Conservation (phyloP, 2,888 invertebrate species). For the Lepidocyrtoides sp. region DNA sequence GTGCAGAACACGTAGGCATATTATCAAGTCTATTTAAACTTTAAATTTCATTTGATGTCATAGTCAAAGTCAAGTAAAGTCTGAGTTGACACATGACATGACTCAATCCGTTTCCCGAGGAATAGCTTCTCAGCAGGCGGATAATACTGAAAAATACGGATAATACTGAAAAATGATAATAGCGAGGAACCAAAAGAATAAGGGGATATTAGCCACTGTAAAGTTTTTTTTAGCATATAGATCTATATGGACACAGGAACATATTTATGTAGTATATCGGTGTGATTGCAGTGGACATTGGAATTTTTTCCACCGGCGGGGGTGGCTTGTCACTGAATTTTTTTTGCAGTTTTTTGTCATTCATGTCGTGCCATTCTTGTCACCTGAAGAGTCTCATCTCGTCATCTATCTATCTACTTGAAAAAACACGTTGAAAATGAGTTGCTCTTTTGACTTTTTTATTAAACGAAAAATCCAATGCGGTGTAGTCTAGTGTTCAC, state of each 20-base stretch:
- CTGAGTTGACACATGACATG: conserved; percentile 45
- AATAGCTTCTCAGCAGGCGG: conserved; percentile 54
- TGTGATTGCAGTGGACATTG: conserved; percentile 22
- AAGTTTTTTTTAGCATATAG: too few species aligned
- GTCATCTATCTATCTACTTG: background rate
- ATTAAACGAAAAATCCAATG: background rate
- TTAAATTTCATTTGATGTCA: conserved; percentile 61
- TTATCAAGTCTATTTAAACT: conserved; percentile 7
- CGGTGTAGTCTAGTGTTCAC: background rate
- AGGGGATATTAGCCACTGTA: conserved; percentile 8
- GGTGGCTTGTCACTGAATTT: conserved; percentile 31
- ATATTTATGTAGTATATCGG: background rate
- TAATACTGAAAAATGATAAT: background rate
- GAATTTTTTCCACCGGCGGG: conserved; percentile 55
- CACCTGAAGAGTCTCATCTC: conserved; percentile 34
- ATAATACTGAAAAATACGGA: conserved; percentile 33
- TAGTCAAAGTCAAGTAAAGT: conserved; percentile 48
- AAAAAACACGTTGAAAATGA: background rate
- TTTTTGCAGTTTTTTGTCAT: conserved; percentile 27
- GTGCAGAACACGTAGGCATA: background rate
- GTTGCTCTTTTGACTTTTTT: background rate
- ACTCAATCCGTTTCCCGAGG: conserved; percentile 30
- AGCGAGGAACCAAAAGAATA: too few species aligned
- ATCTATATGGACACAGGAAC: background rate
- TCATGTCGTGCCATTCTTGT: conserved; percentile 50